A percentile compares a stretch with the other conserved stretches of the same genome.
Evolutionary conservation across 2,113 vertebrate species (phyloP).

Genomic region (Actenoides hombroni): DNA sequence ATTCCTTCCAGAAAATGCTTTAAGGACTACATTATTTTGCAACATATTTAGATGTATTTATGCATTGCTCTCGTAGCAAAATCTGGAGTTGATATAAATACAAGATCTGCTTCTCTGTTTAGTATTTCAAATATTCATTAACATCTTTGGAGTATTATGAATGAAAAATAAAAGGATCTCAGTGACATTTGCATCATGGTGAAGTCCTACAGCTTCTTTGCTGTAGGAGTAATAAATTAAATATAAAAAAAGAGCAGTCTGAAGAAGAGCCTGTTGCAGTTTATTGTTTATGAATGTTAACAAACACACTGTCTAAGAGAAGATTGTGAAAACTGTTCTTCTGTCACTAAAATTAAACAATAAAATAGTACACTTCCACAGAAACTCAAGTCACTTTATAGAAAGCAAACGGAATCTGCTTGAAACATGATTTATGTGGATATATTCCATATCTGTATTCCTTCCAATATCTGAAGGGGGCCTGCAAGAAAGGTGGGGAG

Average conservation of each 20-base stretch:
- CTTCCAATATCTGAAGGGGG: too few species aligned
- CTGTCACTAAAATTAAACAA: not conserved
- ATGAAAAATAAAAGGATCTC: not conserved
- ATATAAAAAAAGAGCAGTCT: not conserved
- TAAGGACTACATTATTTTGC: not conserved
- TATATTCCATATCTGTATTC: not conserved
- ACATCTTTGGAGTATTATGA: not conserved
- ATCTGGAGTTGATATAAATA: not conserved
- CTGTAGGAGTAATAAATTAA: not conserved
- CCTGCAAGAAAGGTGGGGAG: too few species aligned
- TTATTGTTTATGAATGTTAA: not conserved
- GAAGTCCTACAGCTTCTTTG: not conserved
- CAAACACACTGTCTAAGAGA: not conserved
- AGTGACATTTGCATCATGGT: not conserved
- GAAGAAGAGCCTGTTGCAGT: not conserved
- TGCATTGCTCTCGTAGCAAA: not conserved
- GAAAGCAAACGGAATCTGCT: not conserved
- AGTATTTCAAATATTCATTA: not conserved
- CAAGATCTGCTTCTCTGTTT: not conserved
- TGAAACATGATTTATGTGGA: not conserved
- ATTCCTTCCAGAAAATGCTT: not conserved
- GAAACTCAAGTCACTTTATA: not conserved
- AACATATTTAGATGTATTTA: not conserved
- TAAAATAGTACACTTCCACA: not conserved
- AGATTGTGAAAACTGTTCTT: not conserved